Percentiles rank a stretch among this genome's conserved stretches.
phyloP scores from a whole-genome alignment of 1,140 invertebrate genomes.

The Monomorium pharaonis region DNA sequence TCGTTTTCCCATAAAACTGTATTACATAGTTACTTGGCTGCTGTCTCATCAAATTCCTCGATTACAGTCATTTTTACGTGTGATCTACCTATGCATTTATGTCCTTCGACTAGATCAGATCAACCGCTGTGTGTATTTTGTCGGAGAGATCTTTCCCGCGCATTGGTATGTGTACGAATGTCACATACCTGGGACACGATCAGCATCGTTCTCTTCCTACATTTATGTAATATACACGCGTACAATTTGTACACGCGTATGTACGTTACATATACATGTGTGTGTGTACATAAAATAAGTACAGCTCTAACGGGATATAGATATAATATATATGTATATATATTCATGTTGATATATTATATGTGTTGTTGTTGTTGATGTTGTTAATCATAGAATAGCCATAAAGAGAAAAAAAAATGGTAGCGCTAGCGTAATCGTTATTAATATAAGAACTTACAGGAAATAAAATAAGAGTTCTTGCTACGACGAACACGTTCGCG shows the following conservation, averaged over 20 bases:
- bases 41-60: not conserved
- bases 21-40: not conserved
- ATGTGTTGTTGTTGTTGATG: conserved; percentile 84
- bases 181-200: conserved; percentile 33
- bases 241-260: not conserved
- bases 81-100: conserved; percentile 50
- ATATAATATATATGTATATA: conserved; percentile 61
- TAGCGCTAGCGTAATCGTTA: conserved; percentile 64
- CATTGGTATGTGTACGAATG: not conserved
- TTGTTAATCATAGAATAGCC: conserved; percentile 81
- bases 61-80: conserved; percentile 12
- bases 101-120: conserved; percentile 20
- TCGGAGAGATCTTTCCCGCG: conserved; percentile 13
- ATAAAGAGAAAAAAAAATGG: conserved; percentile 41
- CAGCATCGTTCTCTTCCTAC: conserved; percentile 61
- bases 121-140: conserved; percentile 34
- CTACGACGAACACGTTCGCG: conserved; percentile 39
- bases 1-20: not conserved
- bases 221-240: conserved; percentile 56
- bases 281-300: conserved; percentile 19
- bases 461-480: conserved; percentile 3
- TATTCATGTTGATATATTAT: conserved; percentile 82
- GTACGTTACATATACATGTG: not conserved
- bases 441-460: conserved; percentile 54
- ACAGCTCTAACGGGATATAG: conserved; percentile 50